Evolutionary conservation across 2,113 vertebrate species (phyloP), one percentile per base, ranked within the genome.

Genomic region (Percina caprodes): DNA sequence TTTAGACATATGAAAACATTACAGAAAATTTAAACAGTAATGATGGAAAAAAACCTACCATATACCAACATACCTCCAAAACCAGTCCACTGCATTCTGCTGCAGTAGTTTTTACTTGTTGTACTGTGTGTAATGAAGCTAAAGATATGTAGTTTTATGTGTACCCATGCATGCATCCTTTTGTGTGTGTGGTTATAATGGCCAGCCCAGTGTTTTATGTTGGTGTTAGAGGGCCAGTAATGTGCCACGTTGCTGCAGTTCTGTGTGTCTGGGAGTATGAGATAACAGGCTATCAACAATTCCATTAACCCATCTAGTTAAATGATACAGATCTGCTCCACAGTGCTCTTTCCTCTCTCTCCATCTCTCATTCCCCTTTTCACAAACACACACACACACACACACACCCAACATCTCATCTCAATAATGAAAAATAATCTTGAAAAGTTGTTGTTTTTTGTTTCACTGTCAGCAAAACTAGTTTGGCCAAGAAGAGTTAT

Each of bases 241-340:
- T 88, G 81, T 71, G 66, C 70, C 58, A 55, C 26, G 21, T 55
- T 12, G 74, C 77, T 77, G 72, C 81, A 82, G 13, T 23, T 62
- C 10, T 58, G 76, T 70, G 85, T 49, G 84, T 84, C 92, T 94
- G 90, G 48, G 61, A 86, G 77, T 23, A 16, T 14, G 59, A 74
- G 93, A 93, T 92, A 94, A 86, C 90, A 55, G 87, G 60, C 88
- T 86, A 90, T 92, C 88, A 85, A 67, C 87, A 45, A 70, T 88
- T 88, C 82, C 69, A 83, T 87, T 85, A 51, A 68, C 55, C 74
- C 60, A 83, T 89, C 78, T 87, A 84, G 88, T 92, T 91, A 91
- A 90, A 92, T 88, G 91, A 92, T 91, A 89, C 63, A 55, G 56
- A 92, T 92, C 91, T 82, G 82, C 71, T 74, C 72, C 65, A 58